Evolutionary conservation across 2,888 invertebrate genomes (phyloP), one percentile per base, ranked within the genome.

Genomic region (Coremacera marginata): DNA sequence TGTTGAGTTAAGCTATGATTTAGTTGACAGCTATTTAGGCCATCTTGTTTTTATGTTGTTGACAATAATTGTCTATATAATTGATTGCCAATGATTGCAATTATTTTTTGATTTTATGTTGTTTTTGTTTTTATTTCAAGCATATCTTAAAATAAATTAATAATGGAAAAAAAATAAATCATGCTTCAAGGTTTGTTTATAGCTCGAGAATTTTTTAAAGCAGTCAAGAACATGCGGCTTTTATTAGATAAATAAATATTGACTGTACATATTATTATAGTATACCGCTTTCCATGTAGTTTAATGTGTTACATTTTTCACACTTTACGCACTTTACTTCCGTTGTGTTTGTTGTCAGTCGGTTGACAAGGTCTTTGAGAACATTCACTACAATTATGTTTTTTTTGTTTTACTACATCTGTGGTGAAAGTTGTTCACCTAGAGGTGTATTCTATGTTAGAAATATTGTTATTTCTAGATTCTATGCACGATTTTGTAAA

Each of bases 271-370:
- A n/a, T n/a, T n/a, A n/a, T n/a, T n/a, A n/a, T n/a, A n/a, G n/a
- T n/a, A n/a, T n/a, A n/a, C 1, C 16, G 27, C 16, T 60, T 25
- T 60, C 11, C 27, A 16, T 67, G 22, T 67, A n/a, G 34, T 67
- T 67, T 44, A 44, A 11, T 14, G 7, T 14, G 11, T 44, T 44
- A 14, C 1, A 44, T 44, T n/a, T 67, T 44, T 22, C 5, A 49
- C 49, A 44, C 44, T 16, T 11, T 52, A 73, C 73, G 73, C 73
- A 73, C 51, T 62, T n/a, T 11, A 73, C 63, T 73, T 73, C 73
- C 73, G 73, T 27, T 60, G 67, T 25, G 4, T 52, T 22, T 37
- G n/a, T 25, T 37, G 34, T 57, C 37, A 22, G 22, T 3, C 8
- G 57, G 3, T 57, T 57, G 19, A 7, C 25, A 52, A 19, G 70